phyloP scores from a whole-genome alignment of 2,888 invertebrate genomes.

The Melinopterus prodromus region DNA sequence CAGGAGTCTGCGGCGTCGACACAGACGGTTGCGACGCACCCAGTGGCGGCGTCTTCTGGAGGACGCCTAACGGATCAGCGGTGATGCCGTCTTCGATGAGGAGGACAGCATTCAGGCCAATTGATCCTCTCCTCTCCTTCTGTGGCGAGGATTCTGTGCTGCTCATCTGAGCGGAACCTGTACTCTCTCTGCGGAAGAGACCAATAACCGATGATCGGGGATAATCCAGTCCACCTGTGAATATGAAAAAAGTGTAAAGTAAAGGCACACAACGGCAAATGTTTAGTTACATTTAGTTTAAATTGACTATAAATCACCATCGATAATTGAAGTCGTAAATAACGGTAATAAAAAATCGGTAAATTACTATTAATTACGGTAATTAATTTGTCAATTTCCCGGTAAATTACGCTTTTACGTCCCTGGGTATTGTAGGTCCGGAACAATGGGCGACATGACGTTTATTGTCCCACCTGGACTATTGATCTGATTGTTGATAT shows the following conservation, averaged over 20 bases:
- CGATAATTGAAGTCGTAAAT: too few species aligned
- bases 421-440: background rate
- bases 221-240: constrained; percentile 83
- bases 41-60: constrained; percentile 54
- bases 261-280: too few species aligned
- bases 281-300: too few species aligned
- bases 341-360: too few species aligned
- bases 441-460: background rate
- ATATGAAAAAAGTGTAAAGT: background rate
- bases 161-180: constrained; percentile 71
- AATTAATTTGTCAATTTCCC: too few species aligned
- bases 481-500: background rate
- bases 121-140: constrained; percentile 54
- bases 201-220: constrained; percentile 91
- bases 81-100: constrained; percentile 68
- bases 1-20: constrained; percentile 69
- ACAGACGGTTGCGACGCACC: constrained; percentile 62
- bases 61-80: constrained; percentile 55
- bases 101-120: constrained; percentile 61
- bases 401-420: too few species aligned
- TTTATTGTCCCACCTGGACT: background rate
- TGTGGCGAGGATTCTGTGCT: constrained; percentile 60
- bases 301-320: too few species aligned
- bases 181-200: constrained; percentile 85
- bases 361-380: too few species aligned